Percentiles rank a stretch among this genome's conserved stretches.
phyloP scores from a whole-genome alignment of 64 coral and sea anemone species.

The Acropora yongei region DNA sequence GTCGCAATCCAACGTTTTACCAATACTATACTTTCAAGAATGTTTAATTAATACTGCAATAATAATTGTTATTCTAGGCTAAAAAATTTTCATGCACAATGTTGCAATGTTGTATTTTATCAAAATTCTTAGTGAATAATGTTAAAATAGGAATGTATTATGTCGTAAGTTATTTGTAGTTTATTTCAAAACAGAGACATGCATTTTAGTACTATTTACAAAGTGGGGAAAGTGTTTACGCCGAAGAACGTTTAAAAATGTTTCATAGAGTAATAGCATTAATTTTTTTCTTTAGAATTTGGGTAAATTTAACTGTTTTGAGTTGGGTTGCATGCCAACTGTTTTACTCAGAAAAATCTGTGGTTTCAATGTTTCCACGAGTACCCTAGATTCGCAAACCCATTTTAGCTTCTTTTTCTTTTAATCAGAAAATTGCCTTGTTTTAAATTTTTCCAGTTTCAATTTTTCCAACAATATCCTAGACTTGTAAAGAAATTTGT shows the following conservation, averaged over 20 bases:
- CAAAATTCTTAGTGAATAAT: constrained; percentile 36
- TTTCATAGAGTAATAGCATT: background rate
- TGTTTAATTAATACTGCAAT: background rate
- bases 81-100: constrained; percentile 7
- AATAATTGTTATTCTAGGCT: constrained; percentile 27
- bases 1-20: constrained; percentile 2
- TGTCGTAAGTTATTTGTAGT: constrained; percentile 45
- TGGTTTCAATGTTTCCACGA: background rate
- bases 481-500: too few relatives aligned
- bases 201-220: background rate
- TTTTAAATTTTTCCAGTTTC: background rate
- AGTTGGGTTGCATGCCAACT: background rate
- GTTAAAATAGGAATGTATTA: constrained; percentile 19
- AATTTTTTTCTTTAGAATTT: background rate
- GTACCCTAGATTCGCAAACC: background rate
- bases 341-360: background rate
- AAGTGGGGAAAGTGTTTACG: background rate
- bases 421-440: background rate
- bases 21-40: constrained; percentile 4
- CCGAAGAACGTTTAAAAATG: background rate
- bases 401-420: too few relatives aligned
- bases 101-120: constrained; percentile 56
- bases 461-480: background rate
- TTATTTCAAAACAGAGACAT: background rate
- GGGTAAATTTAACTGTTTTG: background rate